phyloP scores from a whole-genome alignment of 2,113 vertebrate species.

The Cyrtonyx montezumae region DNA sequence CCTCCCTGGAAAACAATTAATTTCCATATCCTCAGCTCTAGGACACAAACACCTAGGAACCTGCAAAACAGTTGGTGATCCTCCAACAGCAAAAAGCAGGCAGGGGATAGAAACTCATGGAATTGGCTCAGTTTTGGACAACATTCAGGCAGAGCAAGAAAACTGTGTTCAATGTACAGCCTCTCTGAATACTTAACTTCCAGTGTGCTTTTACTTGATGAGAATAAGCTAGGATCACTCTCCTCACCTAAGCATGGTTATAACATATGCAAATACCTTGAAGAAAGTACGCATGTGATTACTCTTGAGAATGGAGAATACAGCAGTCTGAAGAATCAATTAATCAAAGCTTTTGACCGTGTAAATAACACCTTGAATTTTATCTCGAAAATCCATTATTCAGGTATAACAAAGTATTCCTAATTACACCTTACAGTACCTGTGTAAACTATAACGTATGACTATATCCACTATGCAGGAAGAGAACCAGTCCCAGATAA shows the following conservation, averaged over 20 bases:
- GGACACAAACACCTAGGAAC: background rate
- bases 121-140: background rate
- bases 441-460: background rate
- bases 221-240: background rate
- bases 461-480: background rate
- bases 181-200: background rate
- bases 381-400: background rate
- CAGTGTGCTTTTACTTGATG: too few species aligned
- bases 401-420: background rate
- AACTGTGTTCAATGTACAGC: background rate
- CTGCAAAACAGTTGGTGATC: background rate
- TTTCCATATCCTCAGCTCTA: background rate
- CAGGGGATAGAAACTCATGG: background rate
- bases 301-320: background rate
- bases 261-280: background rate
- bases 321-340: background rate
- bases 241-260: background rate
- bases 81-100: background rate
- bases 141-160: background rate
- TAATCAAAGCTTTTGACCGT: background rate
- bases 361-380: background rate
- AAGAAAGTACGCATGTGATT: background rate
- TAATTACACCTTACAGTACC: background rate
- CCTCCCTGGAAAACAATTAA: background rate
- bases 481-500: background rate